phyloP scores from a whole-genome alignment of 1,140 invertebrate species.

The Dinothrombium tinctorium region DNA sequence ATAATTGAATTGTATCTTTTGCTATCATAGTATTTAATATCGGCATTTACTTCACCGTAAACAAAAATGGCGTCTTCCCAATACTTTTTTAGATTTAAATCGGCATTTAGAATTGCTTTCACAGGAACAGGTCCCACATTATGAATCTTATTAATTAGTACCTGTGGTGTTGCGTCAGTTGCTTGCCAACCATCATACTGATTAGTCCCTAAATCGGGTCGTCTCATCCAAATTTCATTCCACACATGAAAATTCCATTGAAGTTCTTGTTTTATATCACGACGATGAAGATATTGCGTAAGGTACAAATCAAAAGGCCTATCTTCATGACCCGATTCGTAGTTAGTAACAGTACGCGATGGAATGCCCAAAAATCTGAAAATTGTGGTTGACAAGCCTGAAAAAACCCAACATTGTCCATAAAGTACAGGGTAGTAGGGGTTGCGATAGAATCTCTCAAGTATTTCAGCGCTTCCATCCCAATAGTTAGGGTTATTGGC shows the following conservation, averaged over 20 bases:
- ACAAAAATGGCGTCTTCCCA: slow-evolving; percentile 57
- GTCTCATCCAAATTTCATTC: slow-evolving; percentile 80
- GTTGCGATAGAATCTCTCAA: slow-evolving; percentile 32
- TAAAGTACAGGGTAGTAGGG: slow-evolving; percentile 36
- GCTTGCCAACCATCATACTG: slow-evolving; percentile 60
- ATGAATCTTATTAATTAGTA: slow-evolving; percentile 38
- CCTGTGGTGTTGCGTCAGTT: slow-evolving; percentile 78
- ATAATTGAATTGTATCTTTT: no score
- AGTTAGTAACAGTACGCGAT: slow-evolving; percentile 39
- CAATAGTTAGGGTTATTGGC: slow-evolving; percentile 37
- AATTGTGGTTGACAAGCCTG: slow-evolving; percentile 44
- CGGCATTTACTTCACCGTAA: slow-evolving; percentile 62
- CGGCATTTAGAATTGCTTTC: slow-evolving; percentile 48
- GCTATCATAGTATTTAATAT: no score
- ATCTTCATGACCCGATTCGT: slow-evolving; percentile 50
- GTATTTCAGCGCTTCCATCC: slow-evolving; percentile 36
- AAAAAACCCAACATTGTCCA: slow-evolving; percentile 55
- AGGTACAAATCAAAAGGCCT: slow-evolving; percentile 36
- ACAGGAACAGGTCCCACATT: slow-evolving; percentile 50
- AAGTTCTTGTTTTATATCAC: slow-evolving; percentile 14
- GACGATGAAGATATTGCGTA: slow-evolving; percentile 22
- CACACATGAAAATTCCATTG: slow-evolving; percentile 68
- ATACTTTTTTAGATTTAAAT: slow-evolving; percentile 49
- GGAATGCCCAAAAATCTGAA: slow-evolving; percentile 46
- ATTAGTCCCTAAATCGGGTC: slow-evolving; percentile 42